Conservation (phyloP, 92 coral and sea anemone genomes). For the Umimayanthus chanpuru region DNA sequence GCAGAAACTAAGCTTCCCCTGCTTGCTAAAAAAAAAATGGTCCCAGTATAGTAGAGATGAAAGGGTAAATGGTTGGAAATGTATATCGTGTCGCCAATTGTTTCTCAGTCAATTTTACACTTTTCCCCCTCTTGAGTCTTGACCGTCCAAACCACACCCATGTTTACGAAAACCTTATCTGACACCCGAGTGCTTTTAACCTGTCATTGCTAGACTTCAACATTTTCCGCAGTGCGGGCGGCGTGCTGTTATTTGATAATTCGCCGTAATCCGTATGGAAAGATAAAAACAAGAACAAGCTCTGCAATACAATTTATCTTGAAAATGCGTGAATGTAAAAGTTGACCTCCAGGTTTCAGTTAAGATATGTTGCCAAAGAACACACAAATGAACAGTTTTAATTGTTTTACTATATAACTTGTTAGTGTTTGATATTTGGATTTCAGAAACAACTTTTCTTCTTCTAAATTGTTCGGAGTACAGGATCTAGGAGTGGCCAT, state of each 20-base stretch:
- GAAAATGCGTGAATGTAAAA: too few species aligned
- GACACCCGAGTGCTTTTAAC: not conserved
- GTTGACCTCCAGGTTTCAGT: not conserved
- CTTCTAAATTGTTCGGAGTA: not conserved
- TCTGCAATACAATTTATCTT: not conserved
- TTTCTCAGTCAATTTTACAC: constrained; percentile 18
- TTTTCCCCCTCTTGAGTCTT: constrained; percentile 8
- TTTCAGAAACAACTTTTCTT: not conserved
- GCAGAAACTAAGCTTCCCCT: not conserved
- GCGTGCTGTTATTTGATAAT: not conserved
- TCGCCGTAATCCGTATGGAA: constrained; percentile 21
- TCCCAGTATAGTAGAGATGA: not conserved
- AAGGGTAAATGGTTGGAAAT: not conserved
- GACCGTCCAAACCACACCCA: constrained; percentile 25
- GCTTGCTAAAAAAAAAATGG: not conserved
- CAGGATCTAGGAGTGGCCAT: not conserved
- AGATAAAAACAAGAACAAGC: constrained; percentile 19
- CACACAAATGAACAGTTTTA: not conserved
- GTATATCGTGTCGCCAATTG: constrained; percentile 8
- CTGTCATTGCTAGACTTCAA: constrained; percentile 29
- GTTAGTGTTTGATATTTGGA: not conserved
- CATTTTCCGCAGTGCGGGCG: not conserved
- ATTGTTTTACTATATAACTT: not conserved
- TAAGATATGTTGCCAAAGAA: not conserved
- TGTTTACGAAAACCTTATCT: not conserved